A percentile compares a stretch with the other conserved stretches of the same genome.
Evolutionary conservation across 37 sponge, comb jelly and placozoan species (phyloP).

Genomic region (Diacarnus erythraeanus): DNA sequence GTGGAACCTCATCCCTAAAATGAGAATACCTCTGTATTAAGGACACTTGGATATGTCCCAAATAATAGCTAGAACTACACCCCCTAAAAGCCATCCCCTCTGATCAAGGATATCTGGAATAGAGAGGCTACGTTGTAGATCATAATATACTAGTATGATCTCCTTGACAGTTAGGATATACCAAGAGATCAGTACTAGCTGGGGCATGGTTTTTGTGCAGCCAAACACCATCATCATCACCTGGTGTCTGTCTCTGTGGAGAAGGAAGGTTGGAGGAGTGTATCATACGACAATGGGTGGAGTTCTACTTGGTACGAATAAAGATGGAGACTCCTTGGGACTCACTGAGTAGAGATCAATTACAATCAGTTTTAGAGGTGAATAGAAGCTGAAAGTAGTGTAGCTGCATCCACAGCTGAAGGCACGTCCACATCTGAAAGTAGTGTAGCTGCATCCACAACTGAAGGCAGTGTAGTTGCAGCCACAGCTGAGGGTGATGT

Average conservation of each 20-base stretch:
- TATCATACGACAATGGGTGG: constrained; percentile 52
- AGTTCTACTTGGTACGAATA: constrained; percentile 35
- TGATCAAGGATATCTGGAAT: background rate
- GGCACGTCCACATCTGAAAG: background rate
- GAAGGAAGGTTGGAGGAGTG: constrained; percentile 26
- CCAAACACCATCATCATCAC: background rate
- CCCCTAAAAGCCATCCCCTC: no score
- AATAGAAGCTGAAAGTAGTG: background rate
- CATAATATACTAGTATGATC: background rate
- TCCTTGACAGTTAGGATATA: constrained; percentile 37
- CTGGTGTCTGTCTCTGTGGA: constrained; percentile 39
- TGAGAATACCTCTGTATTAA: no score
- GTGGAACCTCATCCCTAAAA: no score
- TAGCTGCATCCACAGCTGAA: background rate
- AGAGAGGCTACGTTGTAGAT: background rate
- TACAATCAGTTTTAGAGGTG: constrained; percentile 10
- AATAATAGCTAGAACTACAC: no score
- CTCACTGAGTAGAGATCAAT: constrained; percentile 6
- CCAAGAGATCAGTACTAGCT: constrained; percentile 33
- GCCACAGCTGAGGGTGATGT: background rate
- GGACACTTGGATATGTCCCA: no score
- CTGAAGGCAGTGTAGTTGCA: background rate
- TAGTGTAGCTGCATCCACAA: no score
- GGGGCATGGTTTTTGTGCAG: constrained; percentile 29
- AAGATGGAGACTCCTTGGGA: constrained; percentile 40